Evolutionary conservation across 2,113 vertebrate species (phyloP).

Genomic region (Connochaetes taurinus): DNA sequence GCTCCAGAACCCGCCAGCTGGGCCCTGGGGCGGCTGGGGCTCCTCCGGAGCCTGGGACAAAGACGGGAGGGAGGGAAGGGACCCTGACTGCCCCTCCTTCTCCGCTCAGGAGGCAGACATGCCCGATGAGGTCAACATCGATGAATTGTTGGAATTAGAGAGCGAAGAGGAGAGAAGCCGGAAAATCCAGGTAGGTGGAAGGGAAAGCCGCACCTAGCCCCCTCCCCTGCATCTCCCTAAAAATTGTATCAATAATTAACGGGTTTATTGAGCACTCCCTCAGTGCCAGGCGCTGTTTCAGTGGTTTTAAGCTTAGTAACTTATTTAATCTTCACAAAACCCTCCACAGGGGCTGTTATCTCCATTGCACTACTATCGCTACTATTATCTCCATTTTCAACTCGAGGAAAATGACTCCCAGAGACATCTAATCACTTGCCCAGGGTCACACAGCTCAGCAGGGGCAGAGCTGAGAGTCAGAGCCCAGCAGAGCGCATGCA

Average conservation of each 20-base stretch:
- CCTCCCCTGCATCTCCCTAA: not conserved
- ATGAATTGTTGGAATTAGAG: constrained; percentile 85
- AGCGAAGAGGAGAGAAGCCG: constrained; percentile 80
- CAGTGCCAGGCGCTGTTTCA: not conserved
- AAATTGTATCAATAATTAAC: not conserved
- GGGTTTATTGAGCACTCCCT: not conserved
- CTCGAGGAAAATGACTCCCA: not conserved
- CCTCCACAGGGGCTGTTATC: not conserved
- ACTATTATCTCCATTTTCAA: not conserved
- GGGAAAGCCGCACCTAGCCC: not conserved
- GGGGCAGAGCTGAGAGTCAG: not conserved
- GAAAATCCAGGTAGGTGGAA: constrained; percentile 81
- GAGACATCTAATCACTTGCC: not conserved
- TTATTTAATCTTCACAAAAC: not conserved
- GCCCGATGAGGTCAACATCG: constrained; percentile 91
- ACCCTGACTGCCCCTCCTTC: not conserved
- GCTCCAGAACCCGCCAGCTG: constrained; percentile 52
- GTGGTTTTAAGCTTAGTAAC: not conserved
- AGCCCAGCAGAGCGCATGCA: fast-evolving
- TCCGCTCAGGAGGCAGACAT: constrained; percentile 80
- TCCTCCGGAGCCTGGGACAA: not conserved
- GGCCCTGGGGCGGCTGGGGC: not conserved
- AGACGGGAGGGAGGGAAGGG: not conserved
- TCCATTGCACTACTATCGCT: not conserved
- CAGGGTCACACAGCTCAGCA: not conserved